These are phyloP conservation scores for Mergus octosetaceus DNA, from an alignment of 2,797 vertebrate species.

Conservation along the genomic window DNA sequence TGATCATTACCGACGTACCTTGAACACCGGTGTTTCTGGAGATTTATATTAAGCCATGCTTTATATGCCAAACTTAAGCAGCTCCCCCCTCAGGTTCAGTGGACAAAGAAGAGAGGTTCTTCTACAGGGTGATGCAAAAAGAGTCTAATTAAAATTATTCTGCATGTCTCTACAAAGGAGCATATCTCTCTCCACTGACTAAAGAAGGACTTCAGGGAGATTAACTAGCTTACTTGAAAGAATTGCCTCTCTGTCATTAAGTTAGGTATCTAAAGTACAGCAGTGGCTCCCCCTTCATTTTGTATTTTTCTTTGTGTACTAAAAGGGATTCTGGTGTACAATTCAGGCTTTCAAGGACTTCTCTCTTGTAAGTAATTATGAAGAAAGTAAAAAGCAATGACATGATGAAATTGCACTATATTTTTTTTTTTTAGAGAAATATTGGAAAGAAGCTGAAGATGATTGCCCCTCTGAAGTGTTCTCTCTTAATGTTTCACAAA, in stretches of 20 bases:
- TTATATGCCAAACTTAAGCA: not conserved
- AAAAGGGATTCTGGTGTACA: not conserved
- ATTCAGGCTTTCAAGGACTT: not conserved
- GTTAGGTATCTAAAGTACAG: not conserved
- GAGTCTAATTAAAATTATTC: not conserved
- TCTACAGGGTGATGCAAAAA: not conserved
- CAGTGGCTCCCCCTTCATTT: accelerated
- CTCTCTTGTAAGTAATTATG: not conserved
- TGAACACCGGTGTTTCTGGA: not conserved
- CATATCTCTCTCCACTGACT: not conserved
- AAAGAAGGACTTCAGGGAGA: not conserved
- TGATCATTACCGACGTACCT: not conserved
- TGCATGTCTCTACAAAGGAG: not conserved
- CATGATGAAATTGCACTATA: not conserved
- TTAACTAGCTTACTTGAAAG: not conserved
- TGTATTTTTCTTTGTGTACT: not conserved
- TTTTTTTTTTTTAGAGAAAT: not conserved
- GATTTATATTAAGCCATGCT: not conserved
- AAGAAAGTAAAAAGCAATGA: not conserved
- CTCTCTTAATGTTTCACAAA: not conserved
- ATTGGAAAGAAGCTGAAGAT: not conserved
- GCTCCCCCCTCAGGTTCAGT: not conserved
- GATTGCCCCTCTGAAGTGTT: not conserved
- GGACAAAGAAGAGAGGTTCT: not conserved
- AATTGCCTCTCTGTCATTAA: not conserved